Percentiles rank a stretch among this genome's conserved stretches.
These are phyloP conservation scores for Diaphora mendica DNA, from an alignment of 2,888 invertebrate species.

Conservation along the genomic window DNA sequence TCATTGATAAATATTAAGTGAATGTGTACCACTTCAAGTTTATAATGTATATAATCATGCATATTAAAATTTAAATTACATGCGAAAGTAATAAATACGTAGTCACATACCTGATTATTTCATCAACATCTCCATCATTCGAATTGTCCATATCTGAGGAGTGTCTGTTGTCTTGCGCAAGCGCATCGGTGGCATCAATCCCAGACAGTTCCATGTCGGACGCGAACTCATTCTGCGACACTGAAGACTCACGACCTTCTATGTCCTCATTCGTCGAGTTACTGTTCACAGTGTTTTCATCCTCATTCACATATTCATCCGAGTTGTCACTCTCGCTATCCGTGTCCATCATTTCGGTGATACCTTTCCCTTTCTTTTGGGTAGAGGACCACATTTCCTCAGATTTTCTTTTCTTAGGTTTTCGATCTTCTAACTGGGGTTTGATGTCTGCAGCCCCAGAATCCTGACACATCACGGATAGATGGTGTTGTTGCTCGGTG, in stretches of 20 bases:
- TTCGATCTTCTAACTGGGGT: constrained; percentile 74
- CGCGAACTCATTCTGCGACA: constrained; percentile 86
- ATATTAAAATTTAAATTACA: not conserved
- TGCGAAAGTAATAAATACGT: constrained; percentile 3
- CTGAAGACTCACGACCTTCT: constrained; percentile 76
- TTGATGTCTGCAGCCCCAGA: constrained; percentile 62
- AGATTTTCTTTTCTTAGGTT: constrained; percentile 88
- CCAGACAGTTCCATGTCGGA: constrained; percentile 88
- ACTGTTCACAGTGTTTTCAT: constrained; percentile 80
- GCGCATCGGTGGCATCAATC: constrained; percentile 87
- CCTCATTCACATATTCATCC: constrained; percentile 78
- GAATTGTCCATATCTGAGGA: constrained; percentile 88
- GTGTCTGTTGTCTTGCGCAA: constrained; percentile 77
- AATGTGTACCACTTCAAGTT: not conserved
- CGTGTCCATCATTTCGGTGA: constrained; percentile 88
- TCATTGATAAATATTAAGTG: not conserved
- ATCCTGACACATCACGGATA: constrained; percentile 79
- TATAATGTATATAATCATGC: not conserved
- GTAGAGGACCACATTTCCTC: constrained; percentile 87
- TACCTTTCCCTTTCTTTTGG: constrained; percentile 87
- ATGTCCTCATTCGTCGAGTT: constrained; percentile 80
- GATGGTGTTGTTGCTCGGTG: constrained; percentile 80
- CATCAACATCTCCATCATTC: constrained; percentile 88
- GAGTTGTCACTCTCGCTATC: constrained; percentile 86
- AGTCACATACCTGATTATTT: constrained; percentile 82